Percentiles rank a stretch among this genome's conserved stretches.
Evolutionary conservation across 1,140 invertebrate genomes (phyloP).

Genomic region (Pachypeltis micranthus): DNA sequence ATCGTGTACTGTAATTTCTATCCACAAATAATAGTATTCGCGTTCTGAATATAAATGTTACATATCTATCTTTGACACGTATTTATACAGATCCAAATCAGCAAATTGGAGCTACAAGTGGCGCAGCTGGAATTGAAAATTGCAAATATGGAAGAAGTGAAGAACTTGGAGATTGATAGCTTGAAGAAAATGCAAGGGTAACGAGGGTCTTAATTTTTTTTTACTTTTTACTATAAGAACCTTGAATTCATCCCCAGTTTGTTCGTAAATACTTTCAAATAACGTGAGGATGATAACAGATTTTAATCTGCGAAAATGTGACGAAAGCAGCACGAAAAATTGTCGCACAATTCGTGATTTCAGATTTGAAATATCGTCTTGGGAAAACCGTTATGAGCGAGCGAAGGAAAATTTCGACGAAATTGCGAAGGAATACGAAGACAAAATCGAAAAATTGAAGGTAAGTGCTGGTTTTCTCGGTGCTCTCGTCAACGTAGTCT

Average conservation of each 20-base stretch:
- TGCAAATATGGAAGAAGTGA: constrained; percentile 1
- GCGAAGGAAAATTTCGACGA: constrained; percentile 12
- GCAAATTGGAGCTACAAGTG: constrained; percentile 12
- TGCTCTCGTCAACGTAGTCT: too few relatives aligned
- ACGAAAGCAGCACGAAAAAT: not conserved
- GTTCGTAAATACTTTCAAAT: not conserved
- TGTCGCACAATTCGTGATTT: not conserved
- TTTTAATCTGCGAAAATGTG: not conserved
- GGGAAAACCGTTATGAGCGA: constrained; percentile 15
- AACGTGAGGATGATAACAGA: too few relatives aligned
- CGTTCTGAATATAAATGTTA: too few relatives aligned
- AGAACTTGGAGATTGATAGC: constrained; percentile 15
- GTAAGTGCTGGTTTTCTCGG: not conserved
- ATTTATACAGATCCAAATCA: constrained; percentile 7
- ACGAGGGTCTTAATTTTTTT: not conserved
- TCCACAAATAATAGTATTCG: too few relatives aligned
- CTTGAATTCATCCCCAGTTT: not conserved
- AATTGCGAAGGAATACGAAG: constrained; percentile 10
- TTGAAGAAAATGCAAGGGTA: constrained; percentile 16
- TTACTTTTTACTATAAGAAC: not conserved
- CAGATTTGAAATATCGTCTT: constrained; percentile 14
- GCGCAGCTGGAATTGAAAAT: constrained; percentile 16
- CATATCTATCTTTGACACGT: not conserved
- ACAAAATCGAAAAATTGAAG: constrained; percentile 18
- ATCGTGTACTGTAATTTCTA: too few relatives aligned